These are phyloP conservation scores for Hydrocynus forskahlii DNA, from an alignment of 2,797 vertebrate genomes.

Conservation along the genomic window DNA sequence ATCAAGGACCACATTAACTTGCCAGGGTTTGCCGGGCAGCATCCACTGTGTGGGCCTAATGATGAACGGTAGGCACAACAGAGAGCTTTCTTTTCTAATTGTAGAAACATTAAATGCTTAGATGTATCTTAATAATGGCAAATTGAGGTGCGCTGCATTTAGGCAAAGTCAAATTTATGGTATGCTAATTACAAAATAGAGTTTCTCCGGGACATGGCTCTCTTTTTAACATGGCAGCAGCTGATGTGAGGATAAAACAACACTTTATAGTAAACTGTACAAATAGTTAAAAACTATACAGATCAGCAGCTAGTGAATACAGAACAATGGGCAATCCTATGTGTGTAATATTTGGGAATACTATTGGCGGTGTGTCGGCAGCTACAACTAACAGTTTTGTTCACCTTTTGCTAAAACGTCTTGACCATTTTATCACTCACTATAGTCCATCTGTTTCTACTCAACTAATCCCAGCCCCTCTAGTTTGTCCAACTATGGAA, in stretches of 20 bases:
- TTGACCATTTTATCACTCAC: too few species aligned
- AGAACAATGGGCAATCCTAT: too few species aligned
- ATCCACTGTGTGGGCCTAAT: constrained; percentile 76
- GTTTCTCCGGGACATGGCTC: neutral
- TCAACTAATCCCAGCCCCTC: too few species aligned
- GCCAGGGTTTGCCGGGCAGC: constrained; percentile 75
- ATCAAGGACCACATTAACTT: constrained; percentile 80
- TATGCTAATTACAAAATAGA: neutral
- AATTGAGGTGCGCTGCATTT: neutral
- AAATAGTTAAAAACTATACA: too few species aligned
- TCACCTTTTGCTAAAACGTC: too few species aligned
- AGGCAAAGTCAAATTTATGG: neutral
- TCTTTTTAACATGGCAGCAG: neutral
- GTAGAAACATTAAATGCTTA: neutral
- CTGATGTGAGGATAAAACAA: neutral
- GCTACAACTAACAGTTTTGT: too few species aligned
- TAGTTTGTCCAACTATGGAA: too few species aligned
- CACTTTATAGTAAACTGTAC: neutral
- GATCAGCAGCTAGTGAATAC: too few species aligned
- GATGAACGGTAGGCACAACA: constrained; percentile 69
- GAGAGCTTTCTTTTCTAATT: constrained; percentile 14
- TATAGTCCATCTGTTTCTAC: too few species aligned
- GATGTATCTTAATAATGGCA: constrained; percentile 11
- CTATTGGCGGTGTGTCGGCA: too few species aligned
- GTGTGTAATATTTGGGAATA: too few species aligned